Evolutionary conservation across 1,140 invertebrate genomes (phyloP).

Genomic region (Hormaphis cornu): DNA sequence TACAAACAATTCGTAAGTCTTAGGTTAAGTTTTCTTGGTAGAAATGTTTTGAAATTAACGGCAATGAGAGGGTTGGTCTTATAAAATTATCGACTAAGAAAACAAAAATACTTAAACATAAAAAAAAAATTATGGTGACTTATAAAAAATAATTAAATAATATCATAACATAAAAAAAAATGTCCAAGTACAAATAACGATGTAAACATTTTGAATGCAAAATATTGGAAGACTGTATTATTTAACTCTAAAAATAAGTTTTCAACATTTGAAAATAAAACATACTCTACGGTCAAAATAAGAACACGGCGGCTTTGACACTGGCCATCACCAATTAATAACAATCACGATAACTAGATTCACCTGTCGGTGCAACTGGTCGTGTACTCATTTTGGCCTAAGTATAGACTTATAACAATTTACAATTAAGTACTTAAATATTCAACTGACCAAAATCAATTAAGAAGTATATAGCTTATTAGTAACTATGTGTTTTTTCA

Average conservation of each 20-base stretch:
- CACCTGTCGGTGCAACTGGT: too few relatives aligned
- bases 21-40: neutral
- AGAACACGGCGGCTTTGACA: too few relatives aligned
- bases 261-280: neutral
- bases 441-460: neutral
- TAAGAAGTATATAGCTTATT: neutral
- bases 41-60: neutral
- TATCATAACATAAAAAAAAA: neutral
- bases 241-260: neutral
- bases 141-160: slow-evolving; percentile 1
- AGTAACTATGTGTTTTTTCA: neutral
- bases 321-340: too few relatives aligned
- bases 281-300: too few relatives aligned
- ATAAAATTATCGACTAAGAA: too few relatives aligned
- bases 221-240: neutral
- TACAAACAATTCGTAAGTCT: neutral
- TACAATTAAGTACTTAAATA: neutral
- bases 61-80: neutral
- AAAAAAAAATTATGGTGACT: neutral
- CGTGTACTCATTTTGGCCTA: too few relatives aligned
- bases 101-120: neutral
- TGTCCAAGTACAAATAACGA: neutral
- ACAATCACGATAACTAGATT: too few relatives aligned
- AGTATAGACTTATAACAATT: neutral
- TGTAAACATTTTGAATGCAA: neutral